phyloP scores from a whole-genome alignment of 1,140 invertebrate genomes.

The Lepidurus arcticus region DNA sequence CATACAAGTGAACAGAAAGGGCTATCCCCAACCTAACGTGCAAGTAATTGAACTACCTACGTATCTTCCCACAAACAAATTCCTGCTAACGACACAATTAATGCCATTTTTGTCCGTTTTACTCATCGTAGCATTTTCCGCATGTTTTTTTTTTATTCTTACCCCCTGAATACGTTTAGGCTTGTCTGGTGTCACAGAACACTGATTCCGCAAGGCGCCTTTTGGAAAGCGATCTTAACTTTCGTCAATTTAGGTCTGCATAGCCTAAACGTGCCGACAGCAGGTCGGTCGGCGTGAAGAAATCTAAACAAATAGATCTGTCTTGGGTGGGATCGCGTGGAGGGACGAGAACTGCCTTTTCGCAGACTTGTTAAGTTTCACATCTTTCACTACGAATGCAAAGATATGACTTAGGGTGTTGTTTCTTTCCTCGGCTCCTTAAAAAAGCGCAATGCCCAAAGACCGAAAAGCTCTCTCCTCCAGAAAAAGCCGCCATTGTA shows the following conservation, averaged over 20 bases:
- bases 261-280: constrained; percentile 9
- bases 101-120: no score
- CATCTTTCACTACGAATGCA: background rate
- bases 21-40: background rate
- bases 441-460: background rate
- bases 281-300: background rate
- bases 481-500: background rate
- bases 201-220: background rate
- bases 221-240: background rate
- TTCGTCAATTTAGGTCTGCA: constrained; percentile 11
- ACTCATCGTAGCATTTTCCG: no score
- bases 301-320: constrained; percentile 20
- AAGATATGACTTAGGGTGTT: background rate
- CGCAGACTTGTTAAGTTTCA: constrained; percentile 3
- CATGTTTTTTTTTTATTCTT: no score
- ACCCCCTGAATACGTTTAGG: no score
- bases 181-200: background rate
- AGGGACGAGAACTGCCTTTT: background rate
- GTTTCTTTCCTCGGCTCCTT: background rate
- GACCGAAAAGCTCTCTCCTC: background rate
- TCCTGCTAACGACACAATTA: no score
- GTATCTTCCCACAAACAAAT: background rate
- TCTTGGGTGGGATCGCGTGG: background rate
- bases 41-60: background rate
- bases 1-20: background rate